phyloP scores from a whole-genome alignment of 2,888 invertebrate genomes.

The Barypeithes pellucidus region DNA sequence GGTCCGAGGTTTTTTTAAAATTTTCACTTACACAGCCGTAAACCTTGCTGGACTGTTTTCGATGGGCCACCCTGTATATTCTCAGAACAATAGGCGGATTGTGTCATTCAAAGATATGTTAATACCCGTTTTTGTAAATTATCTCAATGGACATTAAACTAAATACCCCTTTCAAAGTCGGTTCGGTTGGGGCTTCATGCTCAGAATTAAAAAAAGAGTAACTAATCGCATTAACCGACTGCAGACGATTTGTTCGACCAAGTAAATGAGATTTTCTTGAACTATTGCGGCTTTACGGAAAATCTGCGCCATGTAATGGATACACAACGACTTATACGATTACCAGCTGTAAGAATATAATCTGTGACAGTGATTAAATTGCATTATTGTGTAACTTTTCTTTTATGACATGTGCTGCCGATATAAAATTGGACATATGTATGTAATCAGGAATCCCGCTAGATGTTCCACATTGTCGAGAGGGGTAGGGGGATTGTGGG shows the following conservation, averaged over 20 bases:
- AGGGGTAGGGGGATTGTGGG: too few relatives aligned
- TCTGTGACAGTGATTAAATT: conserved; percentile 4
- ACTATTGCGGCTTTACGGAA: conserved; percentile 48
- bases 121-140: conserved; percentile 13
- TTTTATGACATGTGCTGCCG: neutral
- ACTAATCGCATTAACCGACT: conserved; percentile 49
- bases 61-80: too few relatives aligned
- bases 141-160: conserved; percentile 23
- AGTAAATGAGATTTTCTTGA: conserved; percentile 51
- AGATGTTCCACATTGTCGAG: too few relatives aligned
- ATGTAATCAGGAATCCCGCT: too few relatives aligned
- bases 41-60: too few relatives aligned
- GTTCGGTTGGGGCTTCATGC: conserved; percentile 44
- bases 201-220: conserved; percentile 48
- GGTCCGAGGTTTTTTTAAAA: too few relatives aligned
- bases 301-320: conserved; percentile 42
- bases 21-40: too few relatives aligned
- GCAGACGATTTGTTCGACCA: conserved; percentile 48
- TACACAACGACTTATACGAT: conserved; percentile 45
- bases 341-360: conserved; percentile 35
- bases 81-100: too few relatives aligned
- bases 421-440: neutral
- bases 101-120: neutral
- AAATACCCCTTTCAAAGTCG: conserved; percentile 17
- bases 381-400: neutral